These are phyloP conservation scores for Oxystoma pomonae DNA, from an alignment of 2,888 invertebrate species.

Conservation along the genomic window DNA sequence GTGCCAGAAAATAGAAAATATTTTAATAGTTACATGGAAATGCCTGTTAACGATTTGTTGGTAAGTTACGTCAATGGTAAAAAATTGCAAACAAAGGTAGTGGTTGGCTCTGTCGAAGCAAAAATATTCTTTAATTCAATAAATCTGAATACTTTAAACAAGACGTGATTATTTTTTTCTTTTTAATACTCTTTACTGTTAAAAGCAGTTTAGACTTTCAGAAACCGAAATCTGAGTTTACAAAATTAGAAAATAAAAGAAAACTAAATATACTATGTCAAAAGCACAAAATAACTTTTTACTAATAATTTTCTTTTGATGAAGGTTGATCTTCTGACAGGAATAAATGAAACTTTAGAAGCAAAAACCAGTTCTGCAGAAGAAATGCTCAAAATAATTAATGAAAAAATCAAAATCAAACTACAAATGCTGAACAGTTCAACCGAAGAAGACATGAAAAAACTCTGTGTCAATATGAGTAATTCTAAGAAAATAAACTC, in stretches of 20 bases:
- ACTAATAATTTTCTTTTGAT: constrained; percentile 1
- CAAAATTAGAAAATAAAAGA: no score
- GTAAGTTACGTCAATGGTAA: constrained; percentile 6
- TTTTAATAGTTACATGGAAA: constrained; percentile 27
- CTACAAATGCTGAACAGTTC: constrained; percentile 39
- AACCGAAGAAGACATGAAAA: constrained; percentile 47
- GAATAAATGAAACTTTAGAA: constrained; percentile 45
- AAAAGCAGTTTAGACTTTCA: no score
- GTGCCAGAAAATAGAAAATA: constrained; percentile 24
- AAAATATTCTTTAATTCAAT: no score
- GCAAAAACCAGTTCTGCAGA: constrained; percentile 42
- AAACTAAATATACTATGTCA: no score
- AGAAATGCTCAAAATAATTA: constrained; percentile 44
- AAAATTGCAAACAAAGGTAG: no score
- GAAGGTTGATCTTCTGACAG: constrained; percentile 41
- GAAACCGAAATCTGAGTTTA: no score
- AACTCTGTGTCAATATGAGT: constrained; percentile 44
- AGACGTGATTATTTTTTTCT: no score
- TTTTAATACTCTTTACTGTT: no score
- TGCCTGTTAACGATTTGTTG: constrained; percentile 44
- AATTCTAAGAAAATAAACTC: constrained; percentile 44
- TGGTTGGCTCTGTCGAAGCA: no score
- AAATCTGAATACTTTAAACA: no score
- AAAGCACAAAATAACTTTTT: background rate
- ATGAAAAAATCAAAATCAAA: constrained; percentile 41